Conservation (phyloP, 2,797 vertebrate species). For the Gobio occitaniae region DNA sequence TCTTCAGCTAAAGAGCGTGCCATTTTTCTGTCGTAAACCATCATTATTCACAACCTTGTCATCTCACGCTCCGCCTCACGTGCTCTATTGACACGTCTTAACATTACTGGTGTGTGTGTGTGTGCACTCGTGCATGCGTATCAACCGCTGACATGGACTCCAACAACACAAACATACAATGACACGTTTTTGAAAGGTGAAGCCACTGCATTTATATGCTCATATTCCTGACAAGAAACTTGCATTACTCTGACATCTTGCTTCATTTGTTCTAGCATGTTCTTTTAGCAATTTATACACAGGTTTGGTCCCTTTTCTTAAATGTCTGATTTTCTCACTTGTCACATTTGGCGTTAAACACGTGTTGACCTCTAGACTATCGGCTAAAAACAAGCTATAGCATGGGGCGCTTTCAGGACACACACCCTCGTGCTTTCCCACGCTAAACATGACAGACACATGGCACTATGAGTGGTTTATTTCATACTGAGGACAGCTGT, state of each 20-base stretch:
- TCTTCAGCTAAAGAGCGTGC: conserved; percentile 49
- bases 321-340: conserved; percentile 9
- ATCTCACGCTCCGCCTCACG: conserved; percentile 57
- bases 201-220: conserved; percentile 3
- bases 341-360: conserved; percentile 1
- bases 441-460: conserved; percentile 59
- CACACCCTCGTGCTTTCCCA: conserved; percentile 62
- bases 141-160: conserved; percentile 18
- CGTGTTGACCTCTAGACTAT: background rate
- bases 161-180: conserved; percentile 15
- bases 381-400: background rate
- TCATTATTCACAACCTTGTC: conserved; percentile 70
- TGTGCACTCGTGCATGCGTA: conserved; percentile 32
- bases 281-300: background rate
- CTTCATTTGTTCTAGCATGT: background rate
- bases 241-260: background rate
- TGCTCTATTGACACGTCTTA: conserved; percentile 54
- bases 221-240: background rate
- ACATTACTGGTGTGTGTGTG: conserved; percentile 21
- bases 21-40: conserved; percentile 60
- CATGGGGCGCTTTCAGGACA: conserved; percentile 9
- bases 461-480: conserved; percentile 61
- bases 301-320: background rate
- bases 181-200: background rate
- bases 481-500: conserved; percentile 65